phyloP scores from a whole-genome alignment of 2,888 invertebrate species.

The Acrocera orbiculus region DNA sequence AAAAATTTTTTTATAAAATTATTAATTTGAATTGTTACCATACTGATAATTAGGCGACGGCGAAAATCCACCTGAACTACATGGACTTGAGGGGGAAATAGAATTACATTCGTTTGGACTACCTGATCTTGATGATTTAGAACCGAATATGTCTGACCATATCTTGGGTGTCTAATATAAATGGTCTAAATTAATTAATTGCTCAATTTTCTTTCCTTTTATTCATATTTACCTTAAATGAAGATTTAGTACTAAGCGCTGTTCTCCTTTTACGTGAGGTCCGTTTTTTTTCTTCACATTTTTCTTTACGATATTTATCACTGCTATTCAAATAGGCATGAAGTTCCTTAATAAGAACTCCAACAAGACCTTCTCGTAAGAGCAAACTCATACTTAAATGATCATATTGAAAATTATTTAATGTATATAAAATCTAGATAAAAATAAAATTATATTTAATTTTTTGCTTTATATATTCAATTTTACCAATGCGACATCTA shows the following conservation, averaged over 20 bases:
- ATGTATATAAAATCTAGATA: slow-evolving; percentile 23
- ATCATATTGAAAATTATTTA: slow-evolving; percentile 33
- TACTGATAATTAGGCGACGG: slow-evolving; percentile 12
- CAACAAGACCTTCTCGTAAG: slow-evolving; percentile 36
- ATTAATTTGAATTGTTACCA: not conserved
- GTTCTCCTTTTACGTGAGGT: slow-evolving; percentile 21
- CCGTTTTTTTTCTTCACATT: slow-evolving; percentile 22
- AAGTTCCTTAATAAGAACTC: slow-evolving; percentile 34
- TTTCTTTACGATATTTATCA: slow-evolving; percentile 24
- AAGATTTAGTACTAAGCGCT: not conserved
- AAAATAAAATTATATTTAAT: slow-evolving; percentile 3
- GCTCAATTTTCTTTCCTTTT: not conserved
- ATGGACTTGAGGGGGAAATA: slow-evolving; percentile 22
- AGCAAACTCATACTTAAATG: slow-evolving; percentile 34
- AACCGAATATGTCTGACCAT: slow-evolving; percentile 18
- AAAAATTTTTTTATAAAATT: not conserved
- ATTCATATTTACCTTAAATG: slow-evolving; percentile 1
- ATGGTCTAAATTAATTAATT: not conserved
- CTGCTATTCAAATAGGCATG: slow-evolving; percentile 22
- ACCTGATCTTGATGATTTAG: slow-evolving; percentile 20
- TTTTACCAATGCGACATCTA: slow-evolving; percentile 23
- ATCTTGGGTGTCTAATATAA: slow-evolving; percentile 5
- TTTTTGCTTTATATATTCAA: slow-evolving; percentile 1
- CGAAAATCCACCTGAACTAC: slow-evolving; percentile 28
- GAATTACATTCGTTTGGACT: not conserved